Percentiles rank a stretch among this genome's conserved stretches.
Evolutionary conservation across 2,888 invertebrate genomes (phyloP).

Genomic region (Synergus umbraculus): DNA sequence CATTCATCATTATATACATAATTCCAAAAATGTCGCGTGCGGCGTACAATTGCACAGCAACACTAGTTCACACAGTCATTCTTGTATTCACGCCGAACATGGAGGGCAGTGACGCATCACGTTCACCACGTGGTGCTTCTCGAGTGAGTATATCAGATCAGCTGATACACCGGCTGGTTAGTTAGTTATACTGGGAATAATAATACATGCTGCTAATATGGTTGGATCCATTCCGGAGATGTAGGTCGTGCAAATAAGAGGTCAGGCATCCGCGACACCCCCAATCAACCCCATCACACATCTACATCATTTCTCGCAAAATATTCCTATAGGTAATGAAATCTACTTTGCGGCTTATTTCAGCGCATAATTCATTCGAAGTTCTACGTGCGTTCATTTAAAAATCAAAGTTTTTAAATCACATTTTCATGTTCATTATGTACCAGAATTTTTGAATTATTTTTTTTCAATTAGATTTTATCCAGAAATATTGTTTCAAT

Average conservation of each 20-base stretch:
- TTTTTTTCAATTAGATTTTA: too few relatives aligned
- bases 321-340: too few relatives aligned
- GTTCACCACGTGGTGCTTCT: neutral
- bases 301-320: too few relatives aligned
- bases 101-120: neutral
- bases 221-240: slow-evolving; percentile 46
- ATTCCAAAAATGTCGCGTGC: too few relatives aligned
- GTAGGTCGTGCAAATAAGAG: slow-evolving; percentile 63
- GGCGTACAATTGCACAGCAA: too few relatives aligned
- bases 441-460: too few relatives aligned
- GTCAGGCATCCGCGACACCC: slow-evolving; percentile 45
- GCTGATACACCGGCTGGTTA: slow-evolving; percentile 50
- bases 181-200: neutral
- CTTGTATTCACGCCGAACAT: neutral
- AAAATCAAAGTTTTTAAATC: neutral
- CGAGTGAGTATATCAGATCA: slow-evolving; percentile 47
- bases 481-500: too few relatives aligned
- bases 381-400: neutral
- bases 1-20: too few relatives aligned
- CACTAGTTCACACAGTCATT: neutral
- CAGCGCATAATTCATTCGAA: too few relatives aligned
- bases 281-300: neutral
- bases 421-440: too few relatives aligned
- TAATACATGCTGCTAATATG: slow-evolving; percentile 4
- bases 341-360: too few relatives aligned